Base-by-base conservation (phyloP, 2,888 invertebrate species). In the Rhaphigaster nebulosa region DNA sequence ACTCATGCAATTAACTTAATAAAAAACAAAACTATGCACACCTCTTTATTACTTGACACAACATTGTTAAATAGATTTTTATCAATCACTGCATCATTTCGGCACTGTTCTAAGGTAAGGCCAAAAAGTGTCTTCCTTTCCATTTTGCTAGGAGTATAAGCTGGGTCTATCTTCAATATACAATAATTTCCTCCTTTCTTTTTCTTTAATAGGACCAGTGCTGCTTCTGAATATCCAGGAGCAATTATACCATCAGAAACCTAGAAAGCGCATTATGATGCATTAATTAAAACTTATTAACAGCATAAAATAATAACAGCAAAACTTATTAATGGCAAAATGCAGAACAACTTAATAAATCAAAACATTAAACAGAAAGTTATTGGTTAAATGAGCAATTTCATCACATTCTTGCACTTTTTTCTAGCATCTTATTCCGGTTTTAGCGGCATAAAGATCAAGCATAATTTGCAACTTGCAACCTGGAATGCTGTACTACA, bases 231-330 rank as follows among this genome's bases (percentile, higher is more conserved):
- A 93, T 98, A 99, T 0, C 97, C 98, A 0, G 99, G 99, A 0
- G 99, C 99, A 92, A 99, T 97, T 88, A 99, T 97, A n/a, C 99
- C 99, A 94, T 99, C 99, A 0, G 99, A 99, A 0, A 99, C 99
- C 94, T 99, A 96, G 29, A 87, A 23, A 65, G 13, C 29, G 2
- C 4, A 56, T 5, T 56, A 56, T 56, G 26, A 26, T 23, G 20
- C 4, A 26, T n/a, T 56, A 56, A 56, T 56, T 23, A 56, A 23
- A 26, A 56, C 10, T 23, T 56, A 13, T 52, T 10, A 15, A 18
- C 10, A 52, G 15, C 15, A 12, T 10, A 52, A 5, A 52, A 52
- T 10, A 15, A 15, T 52, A n/a, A n/a, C n/a, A n/a, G n/a, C n/a
- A n/a, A n/a, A n/a, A n/a, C n/a, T 45, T 45, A 45, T 45, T 12